Conservation (phyloP, 2,113 vertebrate species). For the Butorides virescens region DNA sequence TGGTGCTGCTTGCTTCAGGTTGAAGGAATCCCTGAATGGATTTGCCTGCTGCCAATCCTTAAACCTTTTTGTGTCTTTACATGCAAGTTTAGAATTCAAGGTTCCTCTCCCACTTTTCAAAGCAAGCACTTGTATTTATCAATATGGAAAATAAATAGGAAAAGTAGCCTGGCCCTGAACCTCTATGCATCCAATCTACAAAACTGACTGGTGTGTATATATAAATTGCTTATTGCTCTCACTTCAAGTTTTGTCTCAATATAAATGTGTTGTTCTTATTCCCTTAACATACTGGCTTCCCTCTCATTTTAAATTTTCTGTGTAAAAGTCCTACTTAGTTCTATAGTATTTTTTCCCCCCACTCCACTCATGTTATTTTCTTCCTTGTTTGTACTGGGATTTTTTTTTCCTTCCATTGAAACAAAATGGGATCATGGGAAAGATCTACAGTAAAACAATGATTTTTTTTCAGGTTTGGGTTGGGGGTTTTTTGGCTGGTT, state of each 20-base stretch:
- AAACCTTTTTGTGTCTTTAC: neutral
- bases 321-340: neutral
- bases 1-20: neutral
- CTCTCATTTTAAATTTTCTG: neutral
- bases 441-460: neutral
- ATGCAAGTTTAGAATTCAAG: neutral
- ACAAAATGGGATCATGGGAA: neutral
- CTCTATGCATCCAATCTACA: neutral
- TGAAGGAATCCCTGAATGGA: neutral
- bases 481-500: neutral
- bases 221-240: neutral
- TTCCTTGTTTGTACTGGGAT: neutral
- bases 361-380: neutral
- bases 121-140: neutral
- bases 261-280: neutral
- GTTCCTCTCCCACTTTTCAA: neutral
- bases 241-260: neutral
- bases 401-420: neutral
- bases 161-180: neutral
- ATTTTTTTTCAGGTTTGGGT: neutral
- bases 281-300: neutral
- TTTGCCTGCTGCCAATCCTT: neutral
- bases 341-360: too few relatives aligned
- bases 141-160: neutral
- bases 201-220: fast-evolving